A percentile compares a stretch with the other conserved stretches of the same genome.
phyloP scores from a whole-genome alignment of 2,888 invertebrate genomes.

The Plemyria rubiginata region DNA sequence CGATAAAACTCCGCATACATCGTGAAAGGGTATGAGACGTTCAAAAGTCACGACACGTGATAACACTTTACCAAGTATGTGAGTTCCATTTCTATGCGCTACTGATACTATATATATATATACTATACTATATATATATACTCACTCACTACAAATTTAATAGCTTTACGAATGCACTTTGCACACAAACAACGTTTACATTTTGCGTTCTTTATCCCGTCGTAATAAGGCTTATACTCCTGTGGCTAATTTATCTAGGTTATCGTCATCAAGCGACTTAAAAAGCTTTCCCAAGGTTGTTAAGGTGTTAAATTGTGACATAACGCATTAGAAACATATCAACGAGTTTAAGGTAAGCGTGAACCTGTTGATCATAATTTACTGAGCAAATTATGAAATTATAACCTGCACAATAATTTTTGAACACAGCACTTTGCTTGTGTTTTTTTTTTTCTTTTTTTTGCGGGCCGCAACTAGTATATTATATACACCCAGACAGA shows the following conservation, averaged over 20 bases:
- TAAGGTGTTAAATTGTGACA: slow-evolving; percentile 32
- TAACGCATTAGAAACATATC: slow-evolving; percentile 34
- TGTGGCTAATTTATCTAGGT: slow-evolving; percentile 10
- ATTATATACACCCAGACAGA: too few relatives aligned
- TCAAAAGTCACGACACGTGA: neutral
- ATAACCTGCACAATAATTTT: neutral
- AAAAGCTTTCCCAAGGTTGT: slow-evolving; percentile 31
- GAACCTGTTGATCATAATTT: neutral
- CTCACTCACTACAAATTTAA: slow-evolving; percentile 5
- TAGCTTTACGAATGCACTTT: slow-evolving; percentile 49
- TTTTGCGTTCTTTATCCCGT: slow-evolving; percentile 28
- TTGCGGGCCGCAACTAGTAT: too few relatives aligned
- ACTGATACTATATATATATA: too few relatives aligned
- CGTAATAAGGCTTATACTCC: slow-evolving; percentile 32
- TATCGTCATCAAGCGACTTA: slow-evolving; percentile 25
- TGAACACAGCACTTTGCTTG: too few relatives aligned
- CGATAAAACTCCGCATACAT: too few relatives aligned
- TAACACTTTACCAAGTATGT: neutral
- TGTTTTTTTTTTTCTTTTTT: too few relatives aligned
- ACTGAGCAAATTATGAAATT: slow-evolving; percentile 1
- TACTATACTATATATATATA: too few relatives aligned
- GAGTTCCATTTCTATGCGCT: slow-evolving; percentile 9
- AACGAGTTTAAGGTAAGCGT: slow-evolving; percentile 19
- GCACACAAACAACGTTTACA: slow-evolving; percentile 39
- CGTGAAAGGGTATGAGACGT: too few relatives aligned